Conservation (phyloP, 2,113 vertebrate genomes). For the Chrysochloris asiatica region DNA sequence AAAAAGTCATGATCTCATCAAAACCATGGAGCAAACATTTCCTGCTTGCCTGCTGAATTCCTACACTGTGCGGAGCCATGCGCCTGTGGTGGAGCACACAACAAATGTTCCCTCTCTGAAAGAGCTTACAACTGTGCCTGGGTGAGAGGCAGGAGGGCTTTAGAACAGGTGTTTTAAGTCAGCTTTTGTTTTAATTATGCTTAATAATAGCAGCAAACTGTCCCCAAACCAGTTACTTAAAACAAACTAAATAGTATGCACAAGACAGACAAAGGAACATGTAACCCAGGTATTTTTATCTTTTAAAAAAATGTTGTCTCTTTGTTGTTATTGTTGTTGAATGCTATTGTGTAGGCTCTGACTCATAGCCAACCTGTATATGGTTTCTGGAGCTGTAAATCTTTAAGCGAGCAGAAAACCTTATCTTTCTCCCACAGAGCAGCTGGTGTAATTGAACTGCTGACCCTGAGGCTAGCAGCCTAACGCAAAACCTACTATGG, state of each 20-base stretch:
- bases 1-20: not conserved
- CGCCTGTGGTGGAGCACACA: not conserved
- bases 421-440: not conserved
- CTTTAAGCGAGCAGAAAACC: too few relatives aligned
- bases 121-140: not conserved
- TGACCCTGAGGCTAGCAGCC: too few relatives aligned
- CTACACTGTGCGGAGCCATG: not conserved
- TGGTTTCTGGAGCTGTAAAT: too few relatives aligned
- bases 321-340: too few relatives aligned
- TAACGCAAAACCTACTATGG: too few relatives aligned
- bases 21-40: not conserved
- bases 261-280: not conserved
- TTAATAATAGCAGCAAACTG: not conserved
- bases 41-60: not conserved
- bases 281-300: too few relatives aligned
- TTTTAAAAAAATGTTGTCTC: too few relatives aligned
- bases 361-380: too few relatives aligned
- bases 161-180: not conserved
- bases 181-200: not conserved
- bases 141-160: not conserved
- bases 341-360: too few relatives aligned
- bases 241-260: not conserved
- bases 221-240: not conserved
- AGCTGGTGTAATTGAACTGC: not conserved
- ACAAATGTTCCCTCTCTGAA: not conserved